A percentile compares a stretch with the other conserved stretches of the same genome.
phyloP scores from a whole-genome alignment of 2,113 vertebrate genomes.

The Pithys albifrons region DNA sequence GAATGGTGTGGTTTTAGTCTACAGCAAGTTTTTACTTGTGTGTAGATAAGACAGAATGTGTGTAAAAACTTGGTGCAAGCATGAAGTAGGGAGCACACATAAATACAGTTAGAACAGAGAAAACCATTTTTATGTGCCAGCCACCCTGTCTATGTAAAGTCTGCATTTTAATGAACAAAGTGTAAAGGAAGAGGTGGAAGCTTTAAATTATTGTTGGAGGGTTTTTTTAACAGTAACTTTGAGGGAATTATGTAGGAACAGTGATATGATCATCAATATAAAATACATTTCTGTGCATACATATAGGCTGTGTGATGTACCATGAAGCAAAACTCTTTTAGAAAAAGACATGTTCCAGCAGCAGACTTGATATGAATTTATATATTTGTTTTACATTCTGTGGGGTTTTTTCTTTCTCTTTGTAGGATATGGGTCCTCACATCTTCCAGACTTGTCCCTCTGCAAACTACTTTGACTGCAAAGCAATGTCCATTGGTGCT shows the following conservation, averaged over 20 bases:
- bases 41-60: neutral
- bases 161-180: neutral
- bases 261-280: neutral
- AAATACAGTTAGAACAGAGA: neutral
- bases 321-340: neutral
- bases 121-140: neutral
- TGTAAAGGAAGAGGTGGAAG: neutral
- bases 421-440: constrained; percentile 96
- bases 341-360: neutral
- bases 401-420: neutral
- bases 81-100: neutral
- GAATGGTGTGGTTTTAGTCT: neutral
- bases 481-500: constrained; percentile 97
- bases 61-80: neutral
- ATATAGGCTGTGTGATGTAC: neutral
- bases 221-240: neutral
- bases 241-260: neutral
- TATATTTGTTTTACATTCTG: neutral
- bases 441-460: constrained; percentile 98
- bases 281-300: neutral
- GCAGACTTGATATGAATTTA: neutral
- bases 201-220: neutral
- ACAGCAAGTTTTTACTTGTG: neutral
- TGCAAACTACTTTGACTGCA: constrained; percentile 97
- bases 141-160: neutral